Evolutionary conservation across 2,888 invertebrate species (phyloP).

Genomic region (Cheilosia pagana): DNA sequence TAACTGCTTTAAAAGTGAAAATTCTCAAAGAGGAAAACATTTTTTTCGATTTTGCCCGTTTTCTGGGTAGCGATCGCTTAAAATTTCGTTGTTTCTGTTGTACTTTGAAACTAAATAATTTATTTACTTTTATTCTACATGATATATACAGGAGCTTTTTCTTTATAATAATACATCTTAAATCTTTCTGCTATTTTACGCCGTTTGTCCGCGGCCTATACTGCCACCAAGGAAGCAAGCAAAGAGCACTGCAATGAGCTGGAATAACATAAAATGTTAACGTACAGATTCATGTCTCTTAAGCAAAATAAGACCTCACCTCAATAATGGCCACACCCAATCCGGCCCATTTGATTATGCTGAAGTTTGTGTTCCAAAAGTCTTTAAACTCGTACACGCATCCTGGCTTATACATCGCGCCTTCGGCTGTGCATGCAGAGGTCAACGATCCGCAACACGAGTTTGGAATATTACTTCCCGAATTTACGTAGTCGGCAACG

Average conservation of each 20-base stretch:
- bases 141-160: constrained; percentile 21
- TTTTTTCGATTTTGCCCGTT: too few relatives aligned
- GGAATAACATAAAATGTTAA: constrained; percentile 7
- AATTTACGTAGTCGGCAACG: constrained; percentile 75
- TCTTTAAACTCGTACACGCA: constrained; percentile 82
- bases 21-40: too few relatives aligned
- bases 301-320: constrained; percentile 82
- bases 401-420: constrained; percentile 75
- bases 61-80: too few relatives aligned
- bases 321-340: constrained; percentile 88
- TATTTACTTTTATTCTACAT: constrained; percentile 12
- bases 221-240: constrained; percentile 93
- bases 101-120: background rate
- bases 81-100: too few relatives aligned
- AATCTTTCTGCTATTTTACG: background rate
- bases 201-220: constrained; percentile 86
- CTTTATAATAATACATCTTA: background rate
- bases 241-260: constrained; percentile 90
- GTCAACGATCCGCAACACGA: constrained; percentile 79
- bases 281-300: background rate
- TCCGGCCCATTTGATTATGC: constrained; percentile 87
- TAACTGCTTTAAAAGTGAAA: too few relatives aligned
- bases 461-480: constrained; percentile 75
- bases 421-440: constrained; percentile 70
- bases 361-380: constrained; percentile 79